Base-by-base conservation (phyloP, 2,888 invertebrate genomes). In the Erannis defoliaria region DNA sequence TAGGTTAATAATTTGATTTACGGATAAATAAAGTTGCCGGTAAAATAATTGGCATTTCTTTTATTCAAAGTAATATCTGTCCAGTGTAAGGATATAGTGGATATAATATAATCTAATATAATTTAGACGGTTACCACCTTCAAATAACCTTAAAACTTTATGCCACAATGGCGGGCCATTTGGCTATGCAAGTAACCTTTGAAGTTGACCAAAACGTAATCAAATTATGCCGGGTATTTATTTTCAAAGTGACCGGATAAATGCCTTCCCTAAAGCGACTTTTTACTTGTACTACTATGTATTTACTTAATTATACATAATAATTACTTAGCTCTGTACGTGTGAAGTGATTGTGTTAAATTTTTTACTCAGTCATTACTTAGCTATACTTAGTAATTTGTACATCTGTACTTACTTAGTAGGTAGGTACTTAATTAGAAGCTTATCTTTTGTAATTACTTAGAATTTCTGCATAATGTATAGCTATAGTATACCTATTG, bases 261-360 rank as follows among this genome's bases (percentile, higher is more conserved):
- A 19, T 1, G 1, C 35, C 21, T 18, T 31, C 51, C 12, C 40
- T 51, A 40, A 35, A 40, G 10, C 18, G 31, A 14, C 14, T 51
- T 51, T 51, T 31, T 51, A 40, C 51, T 3, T 29, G 29, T 45
- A 45, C 43, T 18, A 5, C 46, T 38, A 51, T 51, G n/a, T n/a
- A 26, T 26, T 51, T 29, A 51, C 40, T 19, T 51, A 40, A 40
- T 23, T 51, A 18, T 51, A 51, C 26, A 26, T 29, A 51, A 38
- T 51, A 40, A 40, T 51, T 33, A 50, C 37, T 38, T 23, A 38
- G 38, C 23, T 35, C 49, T 33, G 45, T 55, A 56, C 56, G 42
- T 49, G 33, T 42, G 43, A 55, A 55, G 43, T 55, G 43, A 45
- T 55, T 55, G 55, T 43, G 33, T 45, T 45, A 55, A 21, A 16